phyloP scores from a whole-genome alignment of 2,888 invertebrate species.

The Tholera decimalis region DNA sequence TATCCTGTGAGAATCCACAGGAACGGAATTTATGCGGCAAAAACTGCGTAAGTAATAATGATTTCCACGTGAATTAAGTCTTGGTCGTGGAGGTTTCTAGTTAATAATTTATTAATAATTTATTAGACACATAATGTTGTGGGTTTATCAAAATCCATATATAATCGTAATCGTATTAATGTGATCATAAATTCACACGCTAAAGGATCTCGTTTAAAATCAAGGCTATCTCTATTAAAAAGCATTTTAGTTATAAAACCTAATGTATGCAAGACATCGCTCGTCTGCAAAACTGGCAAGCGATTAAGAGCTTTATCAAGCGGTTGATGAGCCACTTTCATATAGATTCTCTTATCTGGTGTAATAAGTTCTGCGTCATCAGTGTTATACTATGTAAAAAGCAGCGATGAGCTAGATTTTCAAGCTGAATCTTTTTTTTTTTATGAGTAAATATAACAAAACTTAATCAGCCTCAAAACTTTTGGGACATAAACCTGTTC shows the following conservation, averaged over 20 bases:
- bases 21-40: too few relatives aligned
- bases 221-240: constrained; percentile 31
- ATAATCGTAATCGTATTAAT: too few relatives aligned
- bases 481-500: too few relatives aligned
- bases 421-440: neutral
- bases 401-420: neutral
- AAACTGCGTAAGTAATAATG: too few relatives aligned
- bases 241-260: constrained; percentile 46
- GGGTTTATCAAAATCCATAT: too few relatives aligned
- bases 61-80: too few relatives aligned
- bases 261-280: constrained; percentile 47
- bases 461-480: too few relatives aligned
- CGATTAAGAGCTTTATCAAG: constrained; percentile 55
- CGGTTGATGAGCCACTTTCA: constrained; percentile 41
- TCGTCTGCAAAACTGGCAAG: constrained; percentile 42
- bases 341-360: constrained; percentile 37
- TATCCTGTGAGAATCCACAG: too few relatives aligned
- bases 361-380: constrained; percentile 34
- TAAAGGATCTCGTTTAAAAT: neutral
- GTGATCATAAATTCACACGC: neutral
- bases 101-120: too few relatives aligned
- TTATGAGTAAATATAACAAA: too few relatives aligned
- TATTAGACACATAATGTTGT: too few relatives aligned
- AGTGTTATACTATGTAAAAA: constrained; percentile 19
- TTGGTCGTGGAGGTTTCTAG: too few relatives aligned